Conservation (phyloP, 2,888 invertebrate species). For the Pterobdella sp. region DNA sequence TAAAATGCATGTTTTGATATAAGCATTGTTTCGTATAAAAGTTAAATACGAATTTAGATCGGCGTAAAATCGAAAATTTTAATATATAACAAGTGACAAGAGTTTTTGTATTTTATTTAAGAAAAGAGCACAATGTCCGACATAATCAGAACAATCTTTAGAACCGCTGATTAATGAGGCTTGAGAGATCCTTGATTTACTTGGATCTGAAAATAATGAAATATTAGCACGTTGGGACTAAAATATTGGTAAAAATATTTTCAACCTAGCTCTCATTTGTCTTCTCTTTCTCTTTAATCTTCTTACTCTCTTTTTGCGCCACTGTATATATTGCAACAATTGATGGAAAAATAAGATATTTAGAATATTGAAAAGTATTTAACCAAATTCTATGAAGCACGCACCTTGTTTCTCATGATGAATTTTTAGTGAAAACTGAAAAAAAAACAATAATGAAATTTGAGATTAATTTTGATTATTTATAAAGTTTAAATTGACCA, state of each 20-base stretch:
- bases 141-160: no score
- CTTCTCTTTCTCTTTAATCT: slow-evolving; percentile 27
- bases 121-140: no score
- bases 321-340: not conserved
- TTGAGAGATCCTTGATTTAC: not conserved
- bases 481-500: no score
- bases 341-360: not conserved
- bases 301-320: slow-evolving; percentile 25
- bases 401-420: slow-evolving; percentile 5
- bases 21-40: no score
- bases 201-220: not conserved
- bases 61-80: no score
- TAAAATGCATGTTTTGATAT: no score
- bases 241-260: not conserved
- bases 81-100: no score
- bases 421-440: not conserved
- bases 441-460: not conserved
- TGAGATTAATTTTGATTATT: no score
- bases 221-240: not conserved
- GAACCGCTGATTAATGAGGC: no score
- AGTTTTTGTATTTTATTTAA: no score
- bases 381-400: not conserved
- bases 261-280: slow-evolving; percentile 26
- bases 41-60: no score
- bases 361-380: not conserved